A percentile compares a stretch with the other conserved stretches of the same genome.
phyloP scores from a whole-genome alignment of 2,888 invertebrate genomes.

The Chaetogeoica ovagalla region DNA sequence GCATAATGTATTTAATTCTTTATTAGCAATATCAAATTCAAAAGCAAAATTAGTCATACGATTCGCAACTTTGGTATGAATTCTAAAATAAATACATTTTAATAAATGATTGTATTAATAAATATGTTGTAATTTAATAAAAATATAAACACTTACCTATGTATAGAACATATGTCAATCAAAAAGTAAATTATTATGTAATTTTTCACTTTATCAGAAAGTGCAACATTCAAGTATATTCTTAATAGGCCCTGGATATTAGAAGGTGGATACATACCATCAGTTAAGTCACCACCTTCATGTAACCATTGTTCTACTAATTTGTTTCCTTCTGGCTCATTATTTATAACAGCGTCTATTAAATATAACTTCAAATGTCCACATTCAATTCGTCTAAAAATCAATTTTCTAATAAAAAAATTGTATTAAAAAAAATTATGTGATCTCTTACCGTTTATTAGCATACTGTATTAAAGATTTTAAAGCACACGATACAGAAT shows the following conservation, averaged over 20 bases:
- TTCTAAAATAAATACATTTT: slow-evolving; percentile 5
- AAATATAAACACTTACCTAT: slow-evolving; percentile 62
- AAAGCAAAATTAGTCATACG: slow-evolving; percentile 44
- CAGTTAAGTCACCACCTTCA: slow-evolving; percentile 62
- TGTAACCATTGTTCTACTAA: slow-evolving; percentile 65
- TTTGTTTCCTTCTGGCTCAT: slow-evolving; percentile 64
- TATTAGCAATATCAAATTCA: slow-evolving; percentile 41
- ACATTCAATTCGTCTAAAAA: slow-evolving; percentile 54
- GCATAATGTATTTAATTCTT: slow-evolving; percentile 33
- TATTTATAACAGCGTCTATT: slow-evolving; percentile 70
- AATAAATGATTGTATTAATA: background rate
- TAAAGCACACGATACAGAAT: slow-evolving; percentile 11
- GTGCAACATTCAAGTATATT: slow-evolving; percentile 71
- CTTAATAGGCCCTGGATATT: slow-evolving; percentile 78
- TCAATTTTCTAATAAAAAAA: slow-evolving; percentile 10
- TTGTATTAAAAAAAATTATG: background rate
- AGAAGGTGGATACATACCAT: slow-evolving; percentile 78
- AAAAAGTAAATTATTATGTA: slow-evolving; percentile 79
- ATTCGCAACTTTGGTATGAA: slow-evolving; percentile 15
- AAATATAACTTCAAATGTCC: slow-evolving; percentile 63
- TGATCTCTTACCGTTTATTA: slow-evolving; percentile 47
- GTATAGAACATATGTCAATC: slow-evolving; percentile 75
- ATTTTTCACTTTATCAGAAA: slow-evolving; percentile 73
- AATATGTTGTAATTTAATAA: background rate
- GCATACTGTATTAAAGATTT: slow-evolving; percentile 42